Conservation (phyloP, 2,113 vertebrate genomes). For the Tyto alba region DNA sequence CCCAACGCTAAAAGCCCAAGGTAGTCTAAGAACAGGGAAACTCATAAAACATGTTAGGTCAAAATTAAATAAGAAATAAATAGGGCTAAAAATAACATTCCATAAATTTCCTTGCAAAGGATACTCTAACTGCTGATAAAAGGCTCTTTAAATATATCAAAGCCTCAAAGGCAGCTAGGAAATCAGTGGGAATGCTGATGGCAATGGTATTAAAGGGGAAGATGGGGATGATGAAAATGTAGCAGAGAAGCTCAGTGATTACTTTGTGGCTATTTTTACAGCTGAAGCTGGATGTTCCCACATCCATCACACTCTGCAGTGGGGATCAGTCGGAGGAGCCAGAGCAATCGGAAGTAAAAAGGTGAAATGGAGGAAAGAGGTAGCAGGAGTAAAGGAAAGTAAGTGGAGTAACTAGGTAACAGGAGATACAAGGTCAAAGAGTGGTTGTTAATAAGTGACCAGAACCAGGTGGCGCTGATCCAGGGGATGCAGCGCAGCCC, state of each 20-base stretch:
- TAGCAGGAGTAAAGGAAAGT: not conserved
- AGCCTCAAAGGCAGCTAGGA: not conserved
- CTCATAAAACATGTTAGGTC: not conserved
- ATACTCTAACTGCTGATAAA: not conserved
- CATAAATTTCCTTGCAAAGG: not conserved
- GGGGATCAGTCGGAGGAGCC: not conserved
- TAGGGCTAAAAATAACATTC: slow-evolving; percentile 2
- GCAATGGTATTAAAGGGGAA: not conserved
- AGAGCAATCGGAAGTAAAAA: not conserved
- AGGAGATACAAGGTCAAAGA: not conserved
- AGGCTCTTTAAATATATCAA: not conserved
- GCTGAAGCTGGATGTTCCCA: not conserved
- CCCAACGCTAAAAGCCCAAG: not conserved
- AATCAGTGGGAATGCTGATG: not conserved
- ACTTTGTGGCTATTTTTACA: not conserved
- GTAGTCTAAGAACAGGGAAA: not conserved
- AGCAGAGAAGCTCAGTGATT: not conserved
- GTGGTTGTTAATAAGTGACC: not conserved
- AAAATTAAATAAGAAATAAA: not conserved
- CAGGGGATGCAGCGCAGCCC: not conserved
- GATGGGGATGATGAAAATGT: not conserved
- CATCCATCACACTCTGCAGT: not conserved
- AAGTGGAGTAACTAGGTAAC: not conserved
- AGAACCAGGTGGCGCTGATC: not conserved
- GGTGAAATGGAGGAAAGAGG: not conserved